Percentiles rank a stretch among this genome's conserved stretches.
phyloP scores from a whole-genome alignment of 2,113 vertebrate genomes.

The Neopipo cinnamomea region DNA sequence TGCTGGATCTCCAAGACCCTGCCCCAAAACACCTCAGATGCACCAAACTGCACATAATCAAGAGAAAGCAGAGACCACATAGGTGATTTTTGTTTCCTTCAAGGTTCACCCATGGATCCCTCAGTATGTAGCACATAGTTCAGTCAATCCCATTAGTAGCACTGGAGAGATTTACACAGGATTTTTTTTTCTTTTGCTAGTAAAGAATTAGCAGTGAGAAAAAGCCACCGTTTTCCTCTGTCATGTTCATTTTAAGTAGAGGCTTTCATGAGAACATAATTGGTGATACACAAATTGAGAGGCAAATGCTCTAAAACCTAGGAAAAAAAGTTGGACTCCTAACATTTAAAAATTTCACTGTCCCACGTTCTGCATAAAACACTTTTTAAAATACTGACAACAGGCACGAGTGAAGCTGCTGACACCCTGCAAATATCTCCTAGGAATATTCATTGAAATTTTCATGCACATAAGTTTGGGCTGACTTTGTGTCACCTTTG shows the following conservation, averaged over 20 bases:
- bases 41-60: background rate
- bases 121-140: background rate
- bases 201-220: background rate
- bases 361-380: background rate
- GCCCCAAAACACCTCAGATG: background rate
- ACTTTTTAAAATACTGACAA: background rate
- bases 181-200: background rate
- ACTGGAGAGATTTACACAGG: background rate
- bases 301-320: background rate
- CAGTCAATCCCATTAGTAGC: background rate
- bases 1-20: background rate
- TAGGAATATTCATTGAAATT: background rate
- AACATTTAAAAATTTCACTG: background rate
- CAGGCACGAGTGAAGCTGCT: background rate
- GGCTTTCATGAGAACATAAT: background rate
- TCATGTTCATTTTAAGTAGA: background rate
- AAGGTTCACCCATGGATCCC: background rate
- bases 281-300: background rate
- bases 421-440: background rate
- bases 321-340: background rate
- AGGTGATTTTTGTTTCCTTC: background rate
- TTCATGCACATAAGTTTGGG: background rate
- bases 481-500: background rate
- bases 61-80: background rate
- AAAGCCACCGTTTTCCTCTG: background rate